Base-by-base conservation (phyloP, 2,888 invertebrate genomes). In the Mythimna loreyi region DNA sequence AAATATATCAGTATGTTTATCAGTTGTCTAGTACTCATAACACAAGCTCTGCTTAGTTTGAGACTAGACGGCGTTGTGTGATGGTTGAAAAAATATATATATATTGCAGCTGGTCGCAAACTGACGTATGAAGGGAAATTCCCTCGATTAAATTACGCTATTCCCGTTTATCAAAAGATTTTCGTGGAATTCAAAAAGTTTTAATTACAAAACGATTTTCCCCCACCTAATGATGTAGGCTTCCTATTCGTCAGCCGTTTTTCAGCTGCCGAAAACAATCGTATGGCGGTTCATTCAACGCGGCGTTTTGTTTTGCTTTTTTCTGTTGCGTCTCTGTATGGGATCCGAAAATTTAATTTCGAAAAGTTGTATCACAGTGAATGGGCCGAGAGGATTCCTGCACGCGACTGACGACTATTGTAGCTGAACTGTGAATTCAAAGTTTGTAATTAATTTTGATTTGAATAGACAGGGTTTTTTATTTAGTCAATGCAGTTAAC, bases 171-270 rank as follows among this genome's bases (percentile, higher is more conserved):
- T 1, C 9, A 52, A 47, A 52, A 43, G 25, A 53, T 30, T 61
- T 45, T 23, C 43, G 21, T 43, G 11, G 45, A 19, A n/a, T 47
- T 36, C 13, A 63, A 43, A 60, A 50, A 45, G 7, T 72, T 72
- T 69, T 75, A 56, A 58, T 74, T 49, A 49, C 21, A 57, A 53
- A 47, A 62, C 30, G 13, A 49, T 58, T 71, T 78, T 78, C 50
- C 25, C n/a, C 21, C n/a, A 62, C 53, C 47, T 71, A 74, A 72
- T 55, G 73, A 78, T 28, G 73, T 55, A 19, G 28, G 47, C 23
- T 49, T 8, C 25, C 61, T 52, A 77, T 77, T 77, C 72, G 57
- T 11, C 45, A 13, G 25, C 33, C 52, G 45, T 40, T 69, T 67
- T 49, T 36, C 52, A 53, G 30, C 23, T 11, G 21, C 23, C 43